Percentiles rank a stretch among this genome's conserved stretches.
These are phyloP conservation scores for Enteromius mattozi DNA, from an alignment of 2,797 vertebrate species.

Conservation along the genomic window DNA sequence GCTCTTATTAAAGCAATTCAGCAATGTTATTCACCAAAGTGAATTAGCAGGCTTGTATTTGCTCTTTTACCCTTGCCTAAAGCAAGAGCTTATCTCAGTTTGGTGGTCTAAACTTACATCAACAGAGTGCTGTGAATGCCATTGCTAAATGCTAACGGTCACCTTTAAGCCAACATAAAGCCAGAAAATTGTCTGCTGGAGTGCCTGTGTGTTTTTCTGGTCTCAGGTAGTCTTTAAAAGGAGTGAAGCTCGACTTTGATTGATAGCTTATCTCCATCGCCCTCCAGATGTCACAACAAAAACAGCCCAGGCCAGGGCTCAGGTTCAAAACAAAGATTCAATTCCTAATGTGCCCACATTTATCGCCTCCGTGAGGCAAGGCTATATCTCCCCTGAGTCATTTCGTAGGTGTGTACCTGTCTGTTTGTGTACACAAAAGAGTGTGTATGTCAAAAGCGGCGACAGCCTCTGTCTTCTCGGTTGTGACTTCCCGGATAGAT, in stretches of 20 bases:
- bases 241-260: slow-evolving; percentile 51
- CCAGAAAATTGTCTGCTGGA: neutral
- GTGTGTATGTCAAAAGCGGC: neutral
- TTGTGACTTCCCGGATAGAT: slow-evolving; percentile 46
- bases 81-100: slow-evolving; percentile 42
- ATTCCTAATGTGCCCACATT: slow-evolving; percentile 57
- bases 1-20: slow-evolving; percentile 31
- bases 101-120: slow-evolving; percentile 30
- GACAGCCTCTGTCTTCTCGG: slow-evolving; percentile 24
- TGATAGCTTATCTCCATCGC: slow-evolving; percentile 57
- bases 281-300: slow-evolving; percentile 55
- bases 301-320: slow-evolving; percentile 45
- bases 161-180: slow-evolving; percentile 12
- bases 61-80: slow-evolving; percentile 39
- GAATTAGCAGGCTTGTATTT: slow-evolving; percentile 18
- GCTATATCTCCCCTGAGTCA: slow-evolving; percentile 50
- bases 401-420: slow-evolving; percentile 39
- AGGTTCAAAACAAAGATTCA: slow-evolving; percentile 60
- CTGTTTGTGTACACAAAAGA: slow-evolving; percentile 16
- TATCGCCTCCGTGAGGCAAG: slow-evolving; percentile 52
- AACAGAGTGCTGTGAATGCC: neutral
- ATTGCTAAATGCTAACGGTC: slow-evolving; percentile 20
- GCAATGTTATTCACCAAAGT: slow-evolving; percentile 13
- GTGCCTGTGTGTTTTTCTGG: slow-evolving; percentile 15
- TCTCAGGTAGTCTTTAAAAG: slow-evolving; percentile 47